phyloP scores from a whole-genome alignment of 2,888 invertebrate species.

The Athripsodes cinereus region DNA sequence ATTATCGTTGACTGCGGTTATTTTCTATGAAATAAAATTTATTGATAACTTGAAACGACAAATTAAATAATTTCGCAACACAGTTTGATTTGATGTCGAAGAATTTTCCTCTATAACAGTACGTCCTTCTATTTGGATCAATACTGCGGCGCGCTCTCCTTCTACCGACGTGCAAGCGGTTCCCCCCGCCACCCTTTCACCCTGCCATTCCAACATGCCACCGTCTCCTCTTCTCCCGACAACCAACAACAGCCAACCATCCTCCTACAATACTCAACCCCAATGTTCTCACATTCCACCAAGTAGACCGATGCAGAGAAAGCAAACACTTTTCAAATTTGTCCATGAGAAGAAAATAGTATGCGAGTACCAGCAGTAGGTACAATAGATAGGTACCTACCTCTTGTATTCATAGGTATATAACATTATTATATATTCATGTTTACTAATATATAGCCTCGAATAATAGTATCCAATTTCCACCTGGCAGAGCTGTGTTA shows the following conservation, averaged over 20 bases:
- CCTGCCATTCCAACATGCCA: no score
- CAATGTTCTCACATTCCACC: background rate
- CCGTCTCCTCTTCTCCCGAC: conserved; percentile 5
- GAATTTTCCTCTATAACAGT: conserved; percentile 21
- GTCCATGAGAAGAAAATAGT: background rate
- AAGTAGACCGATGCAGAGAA: conserved; percentile 1
- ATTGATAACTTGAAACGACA: background rate
- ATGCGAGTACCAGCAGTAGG: background rate
- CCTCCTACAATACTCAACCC: background rate
- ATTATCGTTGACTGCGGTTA: no score
- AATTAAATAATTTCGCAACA: background rate
- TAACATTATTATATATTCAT: no score
- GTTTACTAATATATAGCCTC: no score
- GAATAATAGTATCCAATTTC: no score
- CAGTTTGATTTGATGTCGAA: conserved; percentile 17
- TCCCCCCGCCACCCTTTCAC: background rate
- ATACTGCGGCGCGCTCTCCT: conserved; percentile 27
- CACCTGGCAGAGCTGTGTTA: no score
- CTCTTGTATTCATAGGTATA: no score
- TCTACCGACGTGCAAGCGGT: conserved; percentile 14
- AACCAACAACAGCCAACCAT: conserved; percentile 6
- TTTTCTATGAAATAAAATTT: no score
- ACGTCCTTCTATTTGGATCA: conserved; percentile 26
- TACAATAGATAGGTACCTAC: no score
- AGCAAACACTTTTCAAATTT: conserved; percentile 3